Evolutionary conservation across 2,888 invertebrate species (phyloP).

Genomic region (Epistrophe grossulariae): DNA sequence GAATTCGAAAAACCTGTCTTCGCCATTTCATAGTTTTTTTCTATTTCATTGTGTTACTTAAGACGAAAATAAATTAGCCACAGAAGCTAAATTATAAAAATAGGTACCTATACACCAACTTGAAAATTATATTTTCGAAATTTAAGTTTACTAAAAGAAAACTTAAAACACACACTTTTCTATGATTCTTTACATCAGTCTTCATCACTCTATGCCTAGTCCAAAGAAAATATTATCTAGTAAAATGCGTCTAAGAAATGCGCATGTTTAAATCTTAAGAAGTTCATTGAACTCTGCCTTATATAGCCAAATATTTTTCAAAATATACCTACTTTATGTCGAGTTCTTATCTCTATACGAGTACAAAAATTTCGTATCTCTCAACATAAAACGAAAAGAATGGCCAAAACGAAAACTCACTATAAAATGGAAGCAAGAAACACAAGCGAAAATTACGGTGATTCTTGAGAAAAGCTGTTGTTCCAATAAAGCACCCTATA

Average conservation of each 20-base stretch:
- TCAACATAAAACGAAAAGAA: conserved; percentile 32
- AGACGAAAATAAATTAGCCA: no score
- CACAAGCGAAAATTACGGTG: conserved; percentile 13
- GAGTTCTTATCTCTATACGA: conserved; percentile 19
- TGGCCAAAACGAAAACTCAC: conserved; percentile 13
- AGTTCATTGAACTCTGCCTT: conserved; percentile 70
- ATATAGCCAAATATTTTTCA: conserved; percentile 43
- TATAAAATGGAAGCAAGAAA: background rate
- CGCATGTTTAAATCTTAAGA: conserved; percentile 66
- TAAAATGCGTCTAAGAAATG: conserved; percentile 63
- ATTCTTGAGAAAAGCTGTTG: conserved; percentile 39
- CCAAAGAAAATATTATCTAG: background rate
- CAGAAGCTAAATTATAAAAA: no score
- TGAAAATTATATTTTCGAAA: background rate
- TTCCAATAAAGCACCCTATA: conserved; percentile 50
- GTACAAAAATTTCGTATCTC: conserved; percentile 7
- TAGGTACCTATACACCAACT: background rate
- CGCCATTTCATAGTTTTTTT: no score
- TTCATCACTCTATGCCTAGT: conserved; percentile 40
- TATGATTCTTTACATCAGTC: background rate
- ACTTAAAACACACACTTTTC: conserved; percentile 7
- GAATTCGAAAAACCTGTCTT: no score
- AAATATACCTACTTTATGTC: conserved; percentile 40
- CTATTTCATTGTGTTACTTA: no score
- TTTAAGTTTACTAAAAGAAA: conserved; percentile 3